These are phyloP conservation scores for Hoplostethus atlanticus DNA, from an alignment of 2,797 vertebrate genomes.

Conservation along the genomic window DNA sequence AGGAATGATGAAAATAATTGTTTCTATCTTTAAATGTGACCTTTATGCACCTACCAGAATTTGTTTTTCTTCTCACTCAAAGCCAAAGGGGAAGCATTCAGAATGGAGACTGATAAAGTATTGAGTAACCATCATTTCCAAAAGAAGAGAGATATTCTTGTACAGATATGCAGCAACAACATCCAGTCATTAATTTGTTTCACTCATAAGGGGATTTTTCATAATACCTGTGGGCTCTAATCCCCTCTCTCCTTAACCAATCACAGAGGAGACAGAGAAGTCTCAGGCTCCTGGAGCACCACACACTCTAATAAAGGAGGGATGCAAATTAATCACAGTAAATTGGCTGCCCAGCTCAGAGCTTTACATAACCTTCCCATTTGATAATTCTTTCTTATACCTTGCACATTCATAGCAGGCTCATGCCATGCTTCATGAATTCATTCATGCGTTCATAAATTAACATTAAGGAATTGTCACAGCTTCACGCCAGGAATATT, in stretches of 20 bases:
- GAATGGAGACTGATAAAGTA: background rate
- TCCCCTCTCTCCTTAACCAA: conserved; percentile 44
- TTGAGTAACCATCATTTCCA: background rate
- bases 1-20: background rate
- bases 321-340: conserved; percentile 35
- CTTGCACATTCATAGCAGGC: conserved; percentile 3
- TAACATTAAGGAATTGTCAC: too few relatives aligned
- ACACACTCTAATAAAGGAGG: conserved; percentile 24
- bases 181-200: conserved; percentile 60
- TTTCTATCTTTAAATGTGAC: background rate
- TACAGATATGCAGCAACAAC: conserved; percentile 1
- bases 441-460: background rate
- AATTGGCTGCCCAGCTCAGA: conserved; percentile 16
- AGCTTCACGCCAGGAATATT: background rate
- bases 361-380: conserved; percentile 5
- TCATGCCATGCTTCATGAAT: background rate
- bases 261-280: conserved; percentile 34
- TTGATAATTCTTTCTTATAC: background rate
- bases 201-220: conserved; percentile 29
- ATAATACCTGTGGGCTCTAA: conserved; percentile 27
- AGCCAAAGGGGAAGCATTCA: background rate
- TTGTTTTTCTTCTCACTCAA: too few relatives aligned
- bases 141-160: conserved; percentile 13
- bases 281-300: conserved; percentile 49
- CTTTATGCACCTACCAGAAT: background rate